phyloP scores from a whole-genome alignment of 2,888 invertebrate species.

The Kryphioiulus occultus region DNA sequence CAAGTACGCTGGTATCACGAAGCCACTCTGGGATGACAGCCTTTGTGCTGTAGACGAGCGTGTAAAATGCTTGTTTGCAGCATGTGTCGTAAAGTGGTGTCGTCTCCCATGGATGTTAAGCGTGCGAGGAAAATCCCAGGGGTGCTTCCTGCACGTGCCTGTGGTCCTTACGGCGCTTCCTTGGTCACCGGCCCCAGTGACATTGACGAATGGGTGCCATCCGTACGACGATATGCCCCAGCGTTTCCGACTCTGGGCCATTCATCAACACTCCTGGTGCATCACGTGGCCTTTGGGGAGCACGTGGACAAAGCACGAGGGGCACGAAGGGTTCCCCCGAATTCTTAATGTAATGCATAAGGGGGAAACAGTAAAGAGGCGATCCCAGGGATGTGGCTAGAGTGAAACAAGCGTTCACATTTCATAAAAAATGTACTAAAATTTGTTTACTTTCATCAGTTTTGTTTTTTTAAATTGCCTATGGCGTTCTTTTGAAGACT shows the following conservation, averaged over 20 bases:
- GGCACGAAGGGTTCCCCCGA: background rate
- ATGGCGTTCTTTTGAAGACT: no score
- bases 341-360: background rate
- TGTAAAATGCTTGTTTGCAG: background rate
- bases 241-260: background rate
- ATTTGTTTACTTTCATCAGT: no score
- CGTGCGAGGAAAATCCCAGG: background rate
- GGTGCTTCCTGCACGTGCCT: background rate
- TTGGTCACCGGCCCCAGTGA: background rate
- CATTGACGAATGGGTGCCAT: conserved; percentile 5
- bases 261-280: background rate
- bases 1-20: no score
- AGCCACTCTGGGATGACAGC: background rate
- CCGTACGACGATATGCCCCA: background rate
- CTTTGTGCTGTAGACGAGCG: no score
- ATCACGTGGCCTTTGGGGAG: background rate
- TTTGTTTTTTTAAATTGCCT: no score
- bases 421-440: no score
- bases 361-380: no score
- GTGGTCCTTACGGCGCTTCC: background rate
- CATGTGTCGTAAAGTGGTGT: background rate
- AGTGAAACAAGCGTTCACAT: no score
- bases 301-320: background rate
- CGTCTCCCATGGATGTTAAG: background rate
- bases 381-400: no score